Conservation (phyloP, 2,113 vertebrate genomes). For the Lagopus leucura region DNA sequence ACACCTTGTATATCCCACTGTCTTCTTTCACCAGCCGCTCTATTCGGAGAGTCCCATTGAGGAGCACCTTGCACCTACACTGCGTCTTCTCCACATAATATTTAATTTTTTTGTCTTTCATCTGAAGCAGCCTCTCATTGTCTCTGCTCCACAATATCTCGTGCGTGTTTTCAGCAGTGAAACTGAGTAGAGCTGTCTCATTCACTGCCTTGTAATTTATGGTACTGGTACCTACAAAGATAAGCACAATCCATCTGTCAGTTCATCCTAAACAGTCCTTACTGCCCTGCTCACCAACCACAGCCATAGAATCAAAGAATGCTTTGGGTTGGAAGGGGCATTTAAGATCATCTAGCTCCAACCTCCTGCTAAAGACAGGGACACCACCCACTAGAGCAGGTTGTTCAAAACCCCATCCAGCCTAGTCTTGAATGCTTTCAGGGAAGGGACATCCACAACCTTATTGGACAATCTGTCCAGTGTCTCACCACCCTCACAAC, state of each 20-base stretch:
- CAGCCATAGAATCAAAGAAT: not conserved
- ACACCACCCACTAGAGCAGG: no score
- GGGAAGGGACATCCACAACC: no score
- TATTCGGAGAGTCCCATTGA: slow-evolving; percentile 32
- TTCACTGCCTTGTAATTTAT: not conserved
- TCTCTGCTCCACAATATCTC: not conserved
- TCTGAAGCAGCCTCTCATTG: accelerated
- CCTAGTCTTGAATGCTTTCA: no score
- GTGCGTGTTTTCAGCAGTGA: accelerated
- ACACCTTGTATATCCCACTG: not conserved
- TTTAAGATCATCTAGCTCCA: no score
- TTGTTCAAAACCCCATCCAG: no score
- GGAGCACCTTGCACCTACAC: not conserved
- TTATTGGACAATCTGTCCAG: no score
- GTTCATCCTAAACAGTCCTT: not conserved
- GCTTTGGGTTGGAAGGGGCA: no score
- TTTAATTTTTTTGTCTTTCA: accelerated
- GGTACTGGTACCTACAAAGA: not conserved
- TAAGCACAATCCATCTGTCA: not conserved
- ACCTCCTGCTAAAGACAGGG: no score
- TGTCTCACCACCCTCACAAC: no score
- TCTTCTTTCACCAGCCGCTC: not conserved
- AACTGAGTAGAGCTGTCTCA: not conserved
- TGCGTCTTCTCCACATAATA: accelerated
- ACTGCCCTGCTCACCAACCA: accelerated